Percentiles rank a stretch among this genome's conserved stretches.
These are phyloP conservation scores for Myotis findleyi DNA, from an alignment of 2,797 vertebrate species.

Conservation along the genomic window DNA sequence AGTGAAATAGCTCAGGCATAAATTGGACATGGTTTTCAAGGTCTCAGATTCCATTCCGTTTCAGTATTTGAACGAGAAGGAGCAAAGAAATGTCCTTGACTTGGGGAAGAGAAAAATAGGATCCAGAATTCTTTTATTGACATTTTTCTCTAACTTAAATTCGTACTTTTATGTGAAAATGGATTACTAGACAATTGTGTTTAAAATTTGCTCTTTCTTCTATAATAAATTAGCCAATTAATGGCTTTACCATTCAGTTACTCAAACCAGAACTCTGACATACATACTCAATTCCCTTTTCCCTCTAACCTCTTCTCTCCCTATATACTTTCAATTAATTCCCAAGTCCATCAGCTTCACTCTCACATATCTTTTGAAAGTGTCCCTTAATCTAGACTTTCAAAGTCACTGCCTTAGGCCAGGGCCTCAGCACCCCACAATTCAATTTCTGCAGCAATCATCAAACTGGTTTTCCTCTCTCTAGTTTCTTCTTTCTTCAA, in stretches of 20 bases:
- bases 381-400: neutral
- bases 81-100: slow-evolving; percentile 38
- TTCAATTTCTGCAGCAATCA: slow-evolving; percentile 1
- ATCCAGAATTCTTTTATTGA: neutral
- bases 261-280: neutral
- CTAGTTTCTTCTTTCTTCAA: slow-evolving; percentile 24
- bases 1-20: neutral
- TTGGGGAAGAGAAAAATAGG: neutral
- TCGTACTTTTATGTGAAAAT: slow-evolving; percentile 16
- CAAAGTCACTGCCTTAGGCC: neutral
- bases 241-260: neutral
- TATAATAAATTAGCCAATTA: neutral
- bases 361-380: neutral
- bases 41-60: slow-evolving; percentile 28
- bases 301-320: neutral
- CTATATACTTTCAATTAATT: neutral
- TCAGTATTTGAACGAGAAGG: slow-evolving; percentile 29
- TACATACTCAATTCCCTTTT: neutral
- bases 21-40: slow-evolving; percentile 28
- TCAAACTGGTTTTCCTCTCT: neutral
- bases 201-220: slow-evolving; percentile 39
- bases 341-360: neutral
- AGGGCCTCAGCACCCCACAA: neutral
- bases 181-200: neutral
- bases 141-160: slow-evolving; percentile 48